Conservation (phyloP, 2,113 vertebrate genomes). For the Cebus imitator region DNA sequence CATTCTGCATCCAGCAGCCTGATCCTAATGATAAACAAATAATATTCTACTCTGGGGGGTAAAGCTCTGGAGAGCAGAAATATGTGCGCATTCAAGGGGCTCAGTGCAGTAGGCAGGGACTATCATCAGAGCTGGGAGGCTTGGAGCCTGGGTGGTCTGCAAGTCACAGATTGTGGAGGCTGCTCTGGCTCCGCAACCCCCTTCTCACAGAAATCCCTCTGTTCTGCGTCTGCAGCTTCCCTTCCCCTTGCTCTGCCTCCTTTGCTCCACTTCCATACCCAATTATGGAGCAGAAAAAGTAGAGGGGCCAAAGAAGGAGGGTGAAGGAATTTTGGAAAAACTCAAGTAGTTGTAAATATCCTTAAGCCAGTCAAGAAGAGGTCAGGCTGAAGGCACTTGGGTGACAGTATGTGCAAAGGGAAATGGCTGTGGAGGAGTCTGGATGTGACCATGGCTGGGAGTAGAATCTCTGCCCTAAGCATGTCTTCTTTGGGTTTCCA, state of each 20-base stretch:
- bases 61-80: constrained; percentile 9
- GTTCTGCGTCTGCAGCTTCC: not conserved
- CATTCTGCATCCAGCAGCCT: not conserved
- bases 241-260: too few relatives aligned
- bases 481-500: not conserved
- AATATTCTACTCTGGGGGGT: not conserved
- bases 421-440: not conserved
- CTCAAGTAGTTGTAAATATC: not conserved
- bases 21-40: constrained; percentile 5
- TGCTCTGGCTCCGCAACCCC: not conserved
- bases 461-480: not conserved
- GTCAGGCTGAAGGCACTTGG: not conserved
- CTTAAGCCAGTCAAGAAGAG: not conserved
- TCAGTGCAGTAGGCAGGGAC: not conserved
- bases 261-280: not conserved
- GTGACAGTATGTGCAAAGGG: not conserved
- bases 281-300: not conserved
- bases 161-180: not conserved
- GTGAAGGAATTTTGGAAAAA: not conserved
- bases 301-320: not conserved
- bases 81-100: not conserved
- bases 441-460: accelerated
- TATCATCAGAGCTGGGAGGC: not conserved
- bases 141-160: constrained; percentile 36
- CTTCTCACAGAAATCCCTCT: not conserved